Evolutionary conservation across 2,113 vertebrate species (phyloP).

Genomic region (Aptenodytes patagonicus): DNA sequence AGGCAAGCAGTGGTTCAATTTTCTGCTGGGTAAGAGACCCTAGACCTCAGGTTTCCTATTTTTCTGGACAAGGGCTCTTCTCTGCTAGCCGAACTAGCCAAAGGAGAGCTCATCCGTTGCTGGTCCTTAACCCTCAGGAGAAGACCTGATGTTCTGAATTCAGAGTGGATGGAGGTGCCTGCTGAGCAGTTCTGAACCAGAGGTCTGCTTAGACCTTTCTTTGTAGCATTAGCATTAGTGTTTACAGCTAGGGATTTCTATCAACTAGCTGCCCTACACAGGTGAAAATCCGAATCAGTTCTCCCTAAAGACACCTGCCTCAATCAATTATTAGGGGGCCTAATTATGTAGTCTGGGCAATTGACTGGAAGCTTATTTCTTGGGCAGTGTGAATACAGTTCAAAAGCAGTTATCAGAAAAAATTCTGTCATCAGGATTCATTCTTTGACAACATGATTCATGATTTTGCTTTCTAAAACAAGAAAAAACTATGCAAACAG

Average conservation of each 20-base stretch:
- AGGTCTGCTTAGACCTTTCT: neutral
- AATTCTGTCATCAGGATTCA: neutral
- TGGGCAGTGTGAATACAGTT: neutral
- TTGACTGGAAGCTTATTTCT: neutral
- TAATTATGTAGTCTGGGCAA: neutral
- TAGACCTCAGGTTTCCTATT: neutral
- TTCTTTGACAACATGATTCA: neutral
- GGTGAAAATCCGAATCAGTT: neutral
- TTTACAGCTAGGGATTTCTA: neutral
- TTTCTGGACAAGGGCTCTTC: neutral
- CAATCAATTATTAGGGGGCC: neutral
- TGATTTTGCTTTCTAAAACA: neutral
- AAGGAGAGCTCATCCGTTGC: neutral
- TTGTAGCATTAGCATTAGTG: neutral
- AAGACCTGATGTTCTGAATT: neutral
- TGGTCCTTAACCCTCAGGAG: neutral
- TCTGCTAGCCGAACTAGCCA: neutral
- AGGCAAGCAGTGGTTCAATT: neutral
- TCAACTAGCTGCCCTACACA: neutral
- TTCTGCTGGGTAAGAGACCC: neutral
- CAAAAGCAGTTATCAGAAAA: neutral
- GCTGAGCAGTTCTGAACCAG: neutral
- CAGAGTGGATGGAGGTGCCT: neutral
- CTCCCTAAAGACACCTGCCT: neutral
- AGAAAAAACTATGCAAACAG: neutral